Evolutionary conservation across 2,113 vertebrate genomes (phyloP).

Genomic region (Casuarius casuarius): DNA sequence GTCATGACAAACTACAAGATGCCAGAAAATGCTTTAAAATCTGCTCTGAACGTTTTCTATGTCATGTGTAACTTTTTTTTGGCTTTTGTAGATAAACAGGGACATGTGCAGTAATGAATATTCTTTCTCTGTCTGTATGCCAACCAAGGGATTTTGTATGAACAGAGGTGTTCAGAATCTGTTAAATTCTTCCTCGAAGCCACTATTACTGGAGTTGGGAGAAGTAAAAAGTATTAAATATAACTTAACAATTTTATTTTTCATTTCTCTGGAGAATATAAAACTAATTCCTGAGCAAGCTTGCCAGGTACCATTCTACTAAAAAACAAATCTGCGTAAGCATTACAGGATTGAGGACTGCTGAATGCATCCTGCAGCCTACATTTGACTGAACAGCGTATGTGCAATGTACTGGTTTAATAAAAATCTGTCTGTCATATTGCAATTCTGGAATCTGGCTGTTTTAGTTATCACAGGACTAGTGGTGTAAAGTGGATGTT

Average conservation of each 20-base stretch:
- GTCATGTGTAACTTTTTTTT: not conserved
- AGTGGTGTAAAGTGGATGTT: not conserved
- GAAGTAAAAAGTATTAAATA: not conserved
- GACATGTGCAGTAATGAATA: not conserved
- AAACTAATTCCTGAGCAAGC: not conserved
- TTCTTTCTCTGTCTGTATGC: not conserved
- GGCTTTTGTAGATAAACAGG: not conserved
- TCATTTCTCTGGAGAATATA: not conserved
- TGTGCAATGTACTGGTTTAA: not conserved
- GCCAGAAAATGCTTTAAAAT: not conserved
- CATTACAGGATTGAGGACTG: not conserved
- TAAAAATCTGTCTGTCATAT: fast-evolving
- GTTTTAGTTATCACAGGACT: not conserved
- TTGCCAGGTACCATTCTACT: fast-evolving
- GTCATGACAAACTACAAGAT: constrained; percentile 11
- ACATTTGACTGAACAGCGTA: fast-evolving
- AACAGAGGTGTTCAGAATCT: not conserved
- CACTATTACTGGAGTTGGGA: not conserved
- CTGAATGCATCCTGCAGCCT: not conserved
- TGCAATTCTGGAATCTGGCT: fast-evolving
- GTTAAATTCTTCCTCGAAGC: not conserved
- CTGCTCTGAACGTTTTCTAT: not conserved
- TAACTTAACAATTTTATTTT: not conserved
- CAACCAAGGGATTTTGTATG: not conserved
- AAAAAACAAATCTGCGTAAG: not conserved